Percentiles rank a stretch among this genome's conserved stretches.
These are phyloP conservation scores for Pseudomyrmex dendroicus DNA, from an alignment of 1,140 invertebrate species.

Conservation along the genomic window DNA sequence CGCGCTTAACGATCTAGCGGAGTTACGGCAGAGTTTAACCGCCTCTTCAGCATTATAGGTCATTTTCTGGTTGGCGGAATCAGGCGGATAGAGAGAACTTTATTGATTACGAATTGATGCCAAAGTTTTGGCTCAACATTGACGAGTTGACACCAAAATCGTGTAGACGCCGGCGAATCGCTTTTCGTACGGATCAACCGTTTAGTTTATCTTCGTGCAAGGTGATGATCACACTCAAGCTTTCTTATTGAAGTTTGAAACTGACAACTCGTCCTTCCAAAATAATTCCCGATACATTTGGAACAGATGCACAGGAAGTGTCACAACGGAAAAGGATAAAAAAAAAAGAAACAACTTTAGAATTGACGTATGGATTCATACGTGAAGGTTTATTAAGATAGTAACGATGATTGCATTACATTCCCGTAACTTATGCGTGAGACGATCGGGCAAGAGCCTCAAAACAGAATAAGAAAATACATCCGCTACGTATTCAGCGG, in stretches of 20 bases:
- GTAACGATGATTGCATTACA: slow-evolving; percentile 82
- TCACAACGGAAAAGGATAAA: not conserved
- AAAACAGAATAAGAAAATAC: slow-evolving; percentile 84
- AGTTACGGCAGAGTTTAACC: slow-evolving; percentile 43
- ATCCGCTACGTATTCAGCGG: slow-evolving; percentile 73
- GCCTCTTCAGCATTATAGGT: not conserved
- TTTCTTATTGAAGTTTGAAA: too few relatives aligned
- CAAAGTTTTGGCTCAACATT: slow-evolving; percentile 40
- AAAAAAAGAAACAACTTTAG: not conserved
- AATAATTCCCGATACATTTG: not conserved
- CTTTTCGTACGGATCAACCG: not conserved
- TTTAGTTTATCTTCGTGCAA: too few relatives aligned
- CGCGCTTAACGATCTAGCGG: slow-evolving; percentile 43
- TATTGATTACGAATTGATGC: slow-evolving; percentile 37
- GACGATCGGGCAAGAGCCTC: slow-evolving; percentile 77
- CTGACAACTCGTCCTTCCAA: not conserved
- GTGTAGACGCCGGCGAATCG: not conserved
- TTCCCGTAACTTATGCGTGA: slow-evolving; percentile 79
- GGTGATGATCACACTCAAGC: too few relatives aligned
- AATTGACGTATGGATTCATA: slow-evolving; percentile 70
- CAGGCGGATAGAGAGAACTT: slow-evolving; percentile 7
- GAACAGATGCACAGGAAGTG: not conserved
- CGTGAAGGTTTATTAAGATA: slow-evolving; percentile 80
- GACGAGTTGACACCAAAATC: not conserved
- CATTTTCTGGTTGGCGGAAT: not conserved